Base-by-base conservation (phyloP, 2,888 invertebrate genomes). In the Anthophora plumipes region DNA sequence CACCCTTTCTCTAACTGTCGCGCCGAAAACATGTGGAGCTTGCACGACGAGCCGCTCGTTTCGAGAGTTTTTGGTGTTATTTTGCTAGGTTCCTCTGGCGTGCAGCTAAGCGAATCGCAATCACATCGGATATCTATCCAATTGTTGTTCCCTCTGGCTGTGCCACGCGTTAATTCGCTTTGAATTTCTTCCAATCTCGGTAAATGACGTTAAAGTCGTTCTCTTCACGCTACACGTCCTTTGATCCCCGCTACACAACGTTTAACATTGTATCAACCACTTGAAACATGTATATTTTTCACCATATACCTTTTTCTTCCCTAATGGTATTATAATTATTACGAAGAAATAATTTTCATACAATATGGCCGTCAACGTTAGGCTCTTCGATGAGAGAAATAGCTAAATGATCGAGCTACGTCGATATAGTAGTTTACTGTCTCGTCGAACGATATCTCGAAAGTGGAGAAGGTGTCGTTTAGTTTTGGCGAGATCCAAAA, bases 1-100 rank as follows among this genome's bases (percentile, higher is more conserved):
- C 31, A 1, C 31, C 31, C 31, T 4, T 4, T 4, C 31, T 17
- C 22, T 39, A 20, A 5, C 57, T 52, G 12, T 43, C 55, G 37
- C 20, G 8, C 37, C 37, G 31, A 43, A 66, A 60, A 48, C 52
- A 59, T 22, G 60, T 17, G 52, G 37, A 43, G 20, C 60, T 43
- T 14, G 46, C 57, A 46, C 72, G 22, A n/a, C 66, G 57, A 22
- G 50, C 8, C n/a, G 46, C 68, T 57, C 43, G 69, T 61, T 48
- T 52, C 25, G 39, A 60, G 52, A 41, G 31, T 39, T 61, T 67
- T 61, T 54, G 41, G 4, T 1, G 39, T 67, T 39, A 66, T 61
- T 77, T 60, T 39, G 25, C 22, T 39, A 31, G 20, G 31, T 22
- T 31, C 59, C 20, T 12, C 12, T 39, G 37, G 41, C 50, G 46